Percentiles rank a stretch among this genome's conserved stretches.
phyloP scores from a whole-genome alignment of 2,797 vertebrate species.

The Trematomus bernacchii region DNA sequence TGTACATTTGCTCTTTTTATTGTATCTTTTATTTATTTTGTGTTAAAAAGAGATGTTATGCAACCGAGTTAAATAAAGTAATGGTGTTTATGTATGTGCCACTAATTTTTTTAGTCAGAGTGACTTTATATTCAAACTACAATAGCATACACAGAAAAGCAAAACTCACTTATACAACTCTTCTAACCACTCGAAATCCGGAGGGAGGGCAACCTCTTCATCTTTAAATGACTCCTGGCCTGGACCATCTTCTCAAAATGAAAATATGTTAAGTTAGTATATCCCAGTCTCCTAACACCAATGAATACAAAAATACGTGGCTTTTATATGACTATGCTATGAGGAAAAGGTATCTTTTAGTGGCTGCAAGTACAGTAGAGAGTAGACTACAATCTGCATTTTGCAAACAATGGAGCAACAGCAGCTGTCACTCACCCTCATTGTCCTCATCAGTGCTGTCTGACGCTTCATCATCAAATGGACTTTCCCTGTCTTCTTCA shows the following conservation, averaged over 20 bases:
- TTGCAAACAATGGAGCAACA: background rate
- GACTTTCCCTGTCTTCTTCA: constrained; percentile 30
- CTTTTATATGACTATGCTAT: background rate
- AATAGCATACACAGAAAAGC: background rate
- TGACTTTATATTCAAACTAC: background rate
- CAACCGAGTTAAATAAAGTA: too few species aligned
- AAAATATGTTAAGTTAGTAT: background rate
- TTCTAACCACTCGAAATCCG: constrained; percentile 68
- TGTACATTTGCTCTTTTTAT: too few species aligned
- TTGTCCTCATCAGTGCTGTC: constrained; percentile 51
- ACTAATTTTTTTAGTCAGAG: background rate
- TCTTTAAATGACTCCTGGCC: constrained; percentile 51
- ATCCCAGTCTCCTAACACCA: background rate
- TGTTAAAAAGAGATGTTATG: too few species aligned
- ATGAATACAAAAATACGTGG: background rate
- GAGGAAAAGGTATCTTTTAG: background rate
- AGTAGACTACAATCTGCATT: background rate
- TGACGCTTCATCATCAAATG: constrained; percentile 23
- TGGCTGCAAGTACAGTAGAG: background rate
- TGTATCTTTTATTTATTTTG: too few species aligned
- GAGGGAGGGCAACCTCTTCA: constrained; percentile 54
- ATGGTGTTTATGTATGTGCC: too few species aligned
- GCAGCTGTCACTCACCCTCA: constrained; percentile 57
- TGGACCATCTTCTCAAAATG: constrained; percentile 56
- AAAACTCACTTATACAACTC: constrained; percentile 64